Base-by-base conservation (phyloP, 2,113 vertebrate species). In the Craseonycteris thonglongyai region DNA sequence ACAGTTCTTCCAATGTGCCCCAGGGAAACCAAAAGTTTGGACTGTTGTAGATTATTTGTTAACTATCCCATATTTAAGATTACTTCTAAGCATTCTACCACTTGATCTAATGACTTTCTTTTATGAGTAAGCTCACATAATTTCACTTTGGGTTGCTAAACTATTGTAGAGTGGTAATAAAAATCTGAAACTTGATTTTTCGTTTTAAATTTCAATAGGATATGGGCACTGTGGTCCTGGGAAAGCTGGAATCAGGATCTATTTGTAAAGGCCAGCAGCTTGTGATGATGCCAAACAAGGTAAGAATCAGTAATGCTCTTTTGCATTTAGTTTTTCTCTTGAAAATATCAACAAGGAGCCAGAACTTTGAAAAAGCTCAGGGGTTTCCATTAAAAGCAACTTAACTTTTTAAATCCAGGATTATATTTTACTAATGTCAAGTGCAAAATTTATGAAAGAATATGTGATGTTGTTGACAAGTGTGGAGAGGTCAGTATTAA, bases 281-380 rank as follows among this genome's bases (percentile, higher is more conserved):
- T 84, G 99, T 99, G 88, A 99, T 99, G 99, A 99, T 99, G 99
- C 99, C 99, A 96, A 99, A 99, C 98, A 99, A 99, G 99, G 99
- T 99, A 98, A 98, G 97, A 47, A 38, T 97, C 40, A n/a, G 11
- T 66, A 49, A 42, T 80, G 56, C 18, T 76, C 33, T 88, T 61
- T 81, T 24, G n/a, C 28, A 30, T 45, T 68, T 84, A 74, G 26
- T 19, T 66, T 92, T 71, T 38, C 28, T 87, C 40, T 89, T 63
- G 49, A 80, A 92, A 94, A 49, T 78, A 40, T 33, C 83, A 83
- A 19, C 63, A 78, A 61, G 58, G 54, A 85, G 47, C 30, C 7
- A 40, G 61, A 51, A 82, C 10, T 63, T 92, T 76, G 85, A 0
- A 95, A 63, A 86, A 45, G 58, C n/a, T 63, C 74, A 45, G 28